These are phyloP conservation scores for Anorthoa munda DNA, from an alignment of 2,888 invertebrate genomes.

Conservation along the genomic window DNA sequence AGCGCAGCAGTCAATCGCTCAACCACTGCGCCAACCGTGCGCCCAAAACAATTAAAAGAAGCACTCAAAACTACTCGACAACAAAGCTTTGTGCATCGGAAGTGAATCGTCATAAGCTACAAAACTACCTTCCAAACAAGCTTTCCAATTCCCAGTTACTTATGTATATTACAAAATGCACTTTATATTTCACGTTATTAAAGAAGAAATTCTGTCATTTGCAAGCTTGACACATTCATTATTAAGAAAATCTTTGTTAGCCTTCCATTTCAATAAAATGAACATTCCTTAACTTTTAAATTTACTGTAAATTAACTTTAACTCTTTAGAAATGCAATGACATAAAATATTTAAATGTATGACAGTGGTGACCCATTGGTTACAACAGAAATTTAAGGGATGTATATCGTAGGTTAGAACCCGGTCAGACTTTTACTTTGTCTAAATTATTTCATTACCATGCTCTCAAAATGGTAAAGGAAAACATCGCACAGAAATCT, in stretches of 20 bases:
- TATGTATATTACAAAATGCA: background rate
- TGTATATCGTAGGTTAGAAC: too few species aligned
- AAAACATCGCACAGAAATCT: too few species aligned
- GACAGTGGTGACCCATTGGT: background rate
- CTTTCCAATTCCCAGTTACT: background rate
- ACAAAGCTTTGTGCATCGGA: background rate
- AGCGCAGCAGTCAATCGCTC: too few species aligned
- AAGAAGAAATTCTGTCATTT: background rate
- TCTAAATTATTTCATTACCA: background rate
- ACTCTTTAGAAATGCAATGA: background rate
- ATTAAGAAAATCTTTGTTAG: background rate
- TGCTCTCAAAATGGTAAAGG: too few species aligned
- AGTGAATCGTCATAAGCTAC: too few species aligned
- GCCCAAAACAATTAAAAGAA: too few species aligned
- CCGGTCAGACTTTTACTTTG: background rate
- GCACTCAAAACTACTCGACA: too few species aligned
- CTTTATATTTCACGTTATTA: slow-evolving; percentile 1
- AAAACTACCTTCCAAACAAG: too few species aligned
- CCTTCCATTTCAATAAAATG: background rate
- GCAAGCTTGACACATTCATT: background rate
- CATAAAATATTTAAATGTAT: background rate
- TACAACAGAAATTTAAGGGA: too few species aligned
- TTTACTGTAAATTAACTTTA: background rate
- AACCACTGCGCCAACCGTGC: too few species aligned
- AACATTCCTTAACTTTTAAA: background rate